phyloP scores from a whole-genome alignment of 2,113 vertebrate species.

The Bubo blakistoni region DNA sequence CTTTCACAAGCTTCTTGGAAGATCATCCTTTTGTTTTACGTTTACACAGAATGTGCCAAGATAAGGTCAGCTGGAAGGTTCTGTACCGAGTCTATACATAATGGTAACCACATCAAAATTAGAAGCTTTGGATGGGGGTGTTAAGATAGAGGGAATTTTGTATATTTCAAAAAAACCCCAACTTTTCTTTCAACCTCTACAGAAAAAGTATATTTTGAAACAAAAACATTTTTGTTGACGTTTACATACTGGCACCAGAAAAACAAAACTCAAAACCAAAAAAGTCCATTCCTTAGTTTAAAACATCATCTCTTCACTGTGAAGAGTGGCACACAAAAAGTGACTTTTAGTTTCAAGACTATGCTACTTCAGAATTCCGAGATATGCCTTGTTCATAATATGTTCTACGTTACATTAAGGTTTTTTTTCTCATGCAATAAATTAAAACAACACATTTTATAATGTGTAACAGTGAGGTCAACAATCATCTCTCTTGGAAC shows the following conservation, averaged over 20 bases:
- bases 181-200: not conserved
- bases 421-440: not conserved
- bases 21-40: not conserved
- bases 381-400: not conserved
- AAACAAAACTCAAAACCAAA: not conserved
- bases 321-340: not conserved
- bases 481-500: not conserved
- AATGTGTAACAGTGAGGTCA: not conserved
- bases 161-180: accelerated
- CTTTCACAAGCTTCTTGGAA: not conserved
- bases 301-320: not conserved
- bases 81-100: not conserved
- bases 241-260: not conserved
- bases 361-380: not conserved
- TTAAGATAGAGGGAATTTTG: not conserved
- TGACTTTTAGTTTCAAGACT: not conserved
- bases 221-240: not conserved
- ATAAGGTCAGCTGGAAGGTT: not conserved
- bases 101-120: not conserved
- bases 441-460: not conserved
- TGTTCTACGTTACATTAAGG: not conserved
- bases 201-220: not conserved
- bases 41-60: not conserved
- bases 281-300: not conserved
- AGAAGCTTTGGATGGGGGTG: not conserved